Base-by-base conservation (phyloP, 1,140 invertebrate species). In the Laupala kohalensis region DNA sequence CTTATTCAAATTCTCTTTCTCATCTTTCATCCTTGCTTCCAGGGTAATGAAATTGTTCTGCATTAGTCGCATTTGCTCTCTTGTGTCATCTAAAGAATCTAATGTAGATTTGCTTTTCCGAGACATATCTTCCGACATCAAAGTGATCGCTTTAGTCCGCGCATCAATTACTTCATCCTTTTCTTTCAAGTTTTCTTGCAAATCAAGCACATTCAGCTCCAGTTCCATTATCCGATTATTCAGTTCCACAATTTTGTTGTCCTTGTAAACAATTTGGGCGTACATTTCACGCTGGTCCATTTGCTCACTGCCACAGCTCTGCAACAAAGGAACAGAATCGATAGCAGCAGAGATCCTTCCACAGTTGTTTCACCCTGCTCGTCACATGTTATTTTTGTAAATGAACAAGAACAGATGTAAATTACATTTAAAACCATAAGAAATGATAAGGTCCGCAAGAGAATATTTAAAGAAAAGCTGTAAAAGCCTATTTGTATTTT, bases 101-200 rank as follows among this genome's bases (percentile, higher is more conserved):
- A 91, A 78, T 13, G 88, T 88, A 71, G 84, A 85, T 81, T 90
- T 89, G 75, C 88, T 86, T 80, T 89, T 90, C 78, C 85, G 87
- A 74, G 86, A 89, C 68, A 92, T 81, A 79, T 88, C 89, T 74
- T 89, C 90, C 6, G 89, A 88, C 84, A 92, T 88, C 70, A 92
- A 80, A n/a, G 88, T 86, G 37, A 90, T 87, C 24, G 92, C 92
- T 81, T 89, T 88, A 74, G 90, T 93, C 79, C 92, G 86, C 13
- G 92, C 89, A 79, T 91, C 87, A 77, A 94, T 92, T 64, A 95
- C 90, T 76, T 89, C 88, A 79, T 94, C 91, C 79, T 94, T 94
- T 77, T 94, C 92, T 77, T 88, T 89, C 24, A 93, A 83, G 80
- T 88, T 90, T 80, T 94, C 92, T 81, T 89, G 87, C 70, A 91